Percentiles rank a stretch among this genome's conserved stretches.
These are phyloP conservation scores for Micromesistius poutassou DNA, from an alignment of 2,797 vertebrate genomes.

Conservation along the genomic window DNA sequence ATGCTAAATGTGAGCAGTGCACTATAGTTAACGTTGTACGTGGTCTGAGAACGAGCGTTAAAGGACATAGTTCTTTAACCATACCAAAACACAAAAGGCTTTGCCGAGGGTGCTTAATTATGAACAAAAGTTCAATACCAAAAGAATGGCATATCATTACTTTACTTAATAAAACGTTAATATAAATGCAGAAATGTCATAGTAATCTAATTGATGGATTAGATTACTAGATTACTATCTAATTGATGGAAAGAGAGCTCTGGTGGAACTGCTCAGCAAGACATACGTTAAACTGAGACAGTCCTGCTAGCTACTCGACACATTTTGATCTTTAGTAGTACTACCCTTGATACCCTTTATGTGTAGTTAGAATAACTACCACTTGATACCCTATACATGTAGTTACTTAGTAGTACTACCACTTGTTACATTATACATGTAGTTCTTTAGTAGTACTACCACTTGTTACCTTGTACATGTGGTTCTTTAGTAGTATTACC, in stretches of 20 bases:
- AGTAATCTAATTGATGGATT: no score
- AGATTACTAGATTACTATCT: no score
- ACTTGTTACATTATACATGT: not conserved
- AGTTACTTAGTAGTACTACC: no score
- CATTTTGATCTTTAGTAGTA: no score
- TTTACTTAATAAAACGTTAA: conserved; percentile 22
- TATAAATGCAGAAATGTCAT: conserved; percentile 9
- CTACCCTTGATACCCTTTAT: no score
- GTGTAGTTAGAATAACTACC: no score
- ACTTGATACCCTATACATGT: no score
- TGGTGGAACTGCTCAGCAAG: not conserved
- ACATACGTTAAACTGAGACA: not conserved
- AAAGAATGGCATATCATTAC: conserved; percentile 11
- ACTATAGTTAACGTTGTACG: not conserved
- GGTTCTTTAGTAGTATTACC: no score
- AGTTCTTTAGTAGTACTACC: not conserved
- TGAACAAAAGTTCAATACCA: conserved; percentile 9
- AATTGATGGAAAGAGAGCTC: not conserved
- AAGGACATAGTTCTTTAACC: not conserved
- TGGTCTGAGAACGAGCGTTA: not conserved
- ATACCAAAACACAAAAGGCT: conserved; percentile 1
- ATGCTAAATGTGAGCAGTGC: not conserved
- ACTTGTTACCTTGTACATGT: no score
- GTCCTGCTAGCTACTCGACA: not conserved
- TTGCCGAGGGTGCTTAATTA: conserved; percentile 6